These are phyloP conservation scores for Idaea biselata DNA, from an alignment of 2,888 invertebrate species.

Conservation along the genomic window DNA sequence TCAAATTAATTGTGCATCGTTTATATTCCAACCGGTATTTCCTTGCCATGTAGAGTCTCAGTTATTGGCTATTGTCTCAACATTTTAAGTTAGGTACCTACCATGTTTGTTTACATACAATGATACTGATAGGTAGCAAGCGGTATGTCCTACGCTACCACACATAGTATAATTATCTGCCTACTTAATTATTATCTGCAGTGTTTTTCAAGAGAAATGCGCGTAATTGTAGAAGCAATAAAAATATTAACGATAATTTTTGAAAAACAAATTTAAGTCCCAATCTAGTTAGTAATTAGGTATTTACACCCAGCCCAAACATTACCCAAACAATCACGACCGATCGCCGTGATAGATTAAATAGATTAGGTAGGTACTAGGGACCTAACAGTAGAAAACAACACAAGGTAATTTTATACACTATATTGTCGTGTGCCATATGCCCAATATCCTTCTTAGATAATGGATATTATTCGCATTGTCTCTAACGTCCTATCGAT, in stretches of 20 bases:
- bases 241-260: background rate
- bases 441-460: background rate
- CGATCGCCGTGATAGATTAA: background rate
- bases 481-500: background rate
- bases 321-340: background rate
- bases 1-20: constrained; percentile 9
- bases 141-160: background rate
- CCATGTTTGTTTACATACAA: background rate
- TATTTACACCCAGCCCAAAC: background rate
- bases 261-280: background rate
- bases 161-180: background rate
- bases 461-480: background rate
- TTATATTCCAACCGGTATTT: background rate
- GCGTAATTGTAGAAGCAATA: background rate
- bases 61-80: background rate
- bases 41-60: background rate
- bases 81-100: background rate
- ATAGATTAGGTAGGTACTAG: background rate
- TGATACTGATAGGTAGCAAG: constrained; percentile 1
- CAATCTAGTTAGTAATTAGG: too few species aligned
- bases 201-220: background rate
- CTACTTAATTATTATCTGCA: background rate
- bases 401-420: background rate
- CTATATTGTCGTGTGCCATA: background rate
- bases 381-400: background rate